Conservation (phyloP, 2,888 invertebrate genomes). For the Clusia tigrina region DNA sequence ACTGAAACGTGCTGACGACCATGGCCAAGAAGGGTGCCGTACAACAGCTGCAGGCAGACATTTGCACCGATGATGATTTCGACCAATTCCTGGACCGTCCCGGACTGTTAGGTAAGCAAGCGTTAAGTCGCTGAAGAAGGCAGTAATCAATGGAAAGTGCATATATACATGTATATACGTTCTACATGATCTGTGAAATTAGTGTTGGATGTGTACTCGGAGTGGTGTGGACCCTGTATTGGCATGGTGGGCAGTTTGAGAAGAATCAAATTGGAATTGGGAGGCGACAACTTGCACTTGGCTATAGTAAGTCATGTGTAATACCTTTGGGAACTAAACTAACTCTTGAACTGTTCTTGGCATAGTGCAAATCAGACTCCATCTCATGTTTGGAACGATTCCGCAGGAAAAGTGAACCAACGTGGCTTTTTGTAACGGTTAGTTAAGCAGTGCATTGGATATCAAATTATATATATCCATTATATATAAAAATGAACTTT, state of each 20-base stretch:
- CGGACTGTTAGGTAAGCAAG: slow-evolving; percentile 80
- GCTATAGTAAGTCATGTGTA: slow-evolving; percentile 67
- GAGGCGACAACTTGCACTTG: slow-evolving; percentile 80
- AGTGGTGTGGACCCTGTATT: slow-evolving; percentile 90
- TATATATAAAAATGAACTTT: too few relatives aligned
- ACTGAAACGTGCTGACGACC: too few relatives aligned
- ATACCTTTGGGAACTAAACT: too few relatives aligned
- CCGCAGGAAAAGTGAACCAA: slow-evolving; percentile 84
- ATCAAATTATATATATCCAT: too few relatives aligned
- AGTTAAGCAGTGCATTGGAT: too few relatives aligned
- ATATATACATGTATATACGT: neutral
- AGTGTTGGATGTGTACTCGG: slow-evolving; percentile 89
- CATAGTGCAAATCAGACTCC: slow-evolving; percentile 76
- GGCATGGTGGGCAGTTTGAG: slow-evolving; percentile 86
- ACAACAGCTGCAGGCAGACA: slow-evolving; percentile 80
- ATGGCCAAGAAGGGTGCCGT: slow-evolving; percentile 81
- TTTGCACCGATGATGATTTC: slow-evolving; percentile 87
- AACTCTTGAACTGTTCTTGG: too few relatives aligned
- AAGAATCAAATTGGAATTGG: slow-evolving; percentile 86
- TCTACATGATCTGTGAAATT: too few relatives aligned
- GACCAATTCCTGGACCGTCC: slow-evolving; percentile 77
- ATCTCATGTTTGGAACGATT: slow-evolving; percentile 79
- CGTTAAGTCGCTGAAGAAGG: neutral
- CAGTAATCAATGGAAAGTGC: neutral
- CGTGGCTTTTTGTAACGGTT: slow-evolving; percentile 88